Percentiles rank a stretch among this genome's conserved stretches.
phyloP scores from a whole-genome alignment of 1,140 invertebrate species.

The Colletes latitarsis region DNA sequence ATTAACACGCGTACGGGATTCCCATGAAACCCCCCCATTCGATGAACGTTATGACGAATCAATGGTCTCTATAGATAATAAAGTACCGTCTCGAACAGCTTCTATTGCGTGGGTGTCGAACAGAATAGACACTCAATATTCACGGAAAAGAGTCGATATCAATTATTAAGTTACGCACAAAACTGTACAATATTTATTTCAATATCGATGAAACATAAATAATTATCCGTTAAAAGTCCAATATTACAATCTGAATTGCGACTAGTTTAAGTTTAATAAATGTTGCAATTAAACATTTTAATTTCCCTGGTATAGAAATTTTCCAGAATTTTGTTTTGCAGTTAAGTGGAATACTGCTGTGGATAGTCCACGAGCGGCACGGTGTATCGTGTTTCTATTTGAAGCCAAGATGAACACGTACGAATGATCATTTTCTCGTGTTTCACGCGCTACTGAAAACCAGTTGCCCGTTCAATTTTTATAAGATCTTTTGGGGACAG shows the following conservation, averaged over 20 bases:
- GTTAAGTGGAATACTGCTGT: no score
- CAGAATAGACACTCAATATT: no score
- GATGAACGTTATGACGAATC: neutral
- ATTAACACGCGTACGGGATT: slow-evolving; percentile 31
- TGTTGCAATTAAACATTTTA: no score
- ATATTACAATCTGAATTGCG: no score
- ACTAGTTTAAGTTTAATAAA: no score
- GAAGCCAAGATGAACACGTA: neutral
- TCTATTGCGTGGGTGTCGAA: neutral
- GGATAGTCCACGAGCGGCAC: no score
- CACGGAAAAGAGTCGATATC: neutral
- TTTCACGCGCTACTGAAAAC: neutral
- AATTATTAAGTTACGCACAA: no score
- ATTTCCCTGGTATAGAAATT: no score
- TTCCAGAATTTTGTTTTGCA: no score
- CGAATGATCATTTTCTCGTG: neutral
- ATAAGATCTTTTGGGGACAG: neutral
- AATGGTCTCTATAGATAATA: neutral
- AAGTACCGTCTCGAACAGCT: neutral
- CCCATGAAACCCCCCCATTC: neutral
- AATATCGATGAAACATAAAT: no score
- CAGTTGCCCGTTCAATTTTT: neutral
- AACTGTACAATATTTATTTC: no score
- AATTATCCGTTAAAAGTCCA: no score
- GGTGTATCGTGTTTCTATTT: neutral